A percentile compares a stretch with the other conserved stretches of the same genome.
These are phyloP conservation scores for Cliona cf. orientalis DNA, from an alignment of 37 sponge, comb jelly and placozoan genomes.

Conservation along the genomic window DNA sequence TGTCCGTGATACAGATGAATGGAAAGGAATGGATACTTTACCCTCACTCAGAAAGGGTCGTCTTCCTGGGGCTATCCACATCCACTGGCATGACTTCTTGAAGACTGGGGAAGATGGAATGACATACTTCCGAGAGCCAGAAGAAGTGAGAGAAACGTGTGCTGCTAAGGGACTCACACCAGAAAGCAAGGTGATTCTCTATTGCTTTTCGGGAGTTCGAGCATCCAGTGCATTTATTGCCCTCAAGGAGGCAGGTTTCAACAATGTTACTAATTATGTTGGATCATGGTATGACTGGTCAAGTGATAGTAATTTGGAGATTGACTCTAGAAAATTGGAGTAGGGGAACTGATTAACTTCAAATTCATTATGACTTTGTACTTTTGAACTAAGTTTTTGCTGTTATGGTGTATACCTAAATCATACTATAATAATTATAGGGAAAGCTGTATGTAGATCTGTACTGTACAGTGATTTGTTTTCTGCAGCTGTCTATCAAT, in stretches of 20 bases:
- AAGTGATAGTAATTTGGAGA: conserved; percentile 6
- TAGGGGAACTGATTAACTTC: too few relatives aligned
- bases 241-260: conserved; percentile 13
- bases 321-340: conserved; percentile 15
- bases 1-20: conserved; percentile 22
- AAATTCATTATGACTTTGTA: too few relatives aligned
- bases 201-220: conserved; percentile 13
- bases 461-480: too few relatives aligned
- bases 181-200: conserved; percentile 14
- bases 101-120: background rate
- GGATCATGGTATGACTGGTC: conserved; percentile 32
- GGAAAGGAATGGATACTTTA: conserved; percentile 9
- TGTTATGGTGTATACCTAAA: too few relatives aligned
- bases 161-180: conserved; percentile 24
- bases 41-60: conserved; percentile 30
- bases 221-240: conserved; percentile 14
- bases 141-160: conserved; percentile 14
- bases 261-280: conserved; percentile 13
- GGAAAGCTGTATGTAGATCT: too few relatives aligned
- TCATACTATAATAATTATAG: too few relatives aligned
- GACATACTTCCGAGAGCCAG: background rate
- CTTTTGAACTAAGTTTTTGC: too few relatives aligned
- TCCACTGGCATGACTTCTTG: conserved; percentile 33
- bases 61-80: conserved; percentile 27
- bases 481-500: too few relatives aligned